A percentile compares a stretch with the other conserved stretches of the same genome.
Conservation (phyloP, 2,113 vertebrate species). For the Arizona elegans region DNA sequence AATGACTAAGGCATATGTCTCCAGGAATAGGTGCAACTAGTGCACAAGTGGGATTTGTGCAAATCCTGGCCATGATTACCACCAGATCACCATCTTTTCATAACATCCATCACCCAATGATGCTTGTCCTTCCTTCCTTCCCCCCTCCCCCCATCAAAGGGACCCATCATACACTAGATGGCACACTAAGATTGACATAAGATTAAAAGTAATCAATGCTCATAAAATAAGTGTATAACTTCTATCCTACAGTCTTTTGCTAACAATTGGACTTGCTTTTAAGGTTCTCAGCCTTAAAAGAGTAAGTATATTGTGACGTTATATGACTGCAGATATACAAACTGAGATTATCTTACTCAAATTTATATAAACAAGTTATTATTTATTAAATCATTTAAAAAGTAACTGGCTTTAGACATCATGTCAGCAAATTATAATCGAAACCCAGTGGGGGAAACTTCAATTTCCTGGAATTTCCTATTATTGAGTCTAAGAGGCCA, state of each 20-base stretch:
- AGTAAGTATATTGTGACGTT: background rate
- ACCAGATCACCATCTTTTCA: background rate
- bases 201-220: background rate
- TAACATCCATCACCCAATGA: background rate
- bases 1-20: background rate
- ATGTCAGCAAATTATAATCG: background rate
- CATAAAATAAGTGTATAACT: background rate
- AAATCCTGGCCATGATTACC: background rate
- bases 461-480: background rate
- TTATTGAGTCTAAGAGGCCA: background rate
- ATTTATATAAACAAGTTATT: background rate
- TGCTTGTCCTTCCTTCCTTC: background rate
- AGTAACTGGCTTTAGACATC: background rate
- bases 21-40: background rate
- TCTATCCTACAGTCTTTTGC: rapidly evolving
- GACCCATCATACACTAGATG: background rate
- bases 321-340: background rate
- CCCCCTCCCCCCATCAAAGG: background rate
- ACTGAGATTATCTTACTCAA: background rate
- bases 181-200: background rate
- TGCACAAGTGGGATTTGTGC: background rate
- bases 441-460: background rate
- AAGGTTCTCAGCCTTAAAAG: rapidly evolving
- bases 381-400: background rate
- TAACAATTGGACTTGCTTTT: rapidly evolving